phyloP scores from a whole-genome alignment of 2,113 vertebrate species.

The Emydura subglobosa region DNA sequence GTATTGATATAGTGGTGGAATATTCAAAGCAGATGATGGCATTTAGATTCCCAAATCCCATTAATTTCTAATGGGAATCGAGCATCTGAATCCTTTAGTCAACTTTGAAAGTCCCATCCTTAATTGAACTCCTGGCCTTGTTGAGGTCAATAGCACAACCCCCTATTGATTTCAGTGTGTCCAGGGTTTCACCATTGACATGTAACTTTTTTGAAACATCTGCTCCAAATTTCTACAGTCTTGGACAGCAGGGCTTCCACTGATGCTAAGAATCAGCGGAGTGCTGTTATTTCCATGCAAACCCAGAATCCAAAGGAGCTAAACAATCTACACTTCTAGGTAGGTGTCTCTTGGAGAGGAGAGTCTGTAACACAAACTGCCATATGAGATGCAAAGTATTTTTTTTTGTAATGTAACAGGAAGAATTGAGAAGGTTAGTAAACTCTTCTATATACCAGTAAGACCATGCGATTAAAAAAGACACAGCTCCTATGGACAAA shows the following conservation, averaged over 20 bases:
- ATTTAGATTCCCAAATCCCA: background rate
- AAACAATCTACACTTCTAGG: background rate
- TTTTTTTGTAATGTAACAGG: slow-evolving; percentile 12
- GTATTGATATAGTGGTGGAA: background rate
- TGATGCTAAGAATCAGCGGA: background rate
- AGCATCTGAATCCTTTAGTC: background rate
- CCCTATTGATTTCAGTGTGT: background rate
- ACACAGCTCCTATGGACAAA: background rate
- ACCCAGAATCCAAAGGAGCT: background rate
- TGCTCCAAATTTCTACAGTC: background rate
- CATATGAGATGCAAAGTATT: no score
- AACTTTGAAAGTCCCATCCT: background rate
- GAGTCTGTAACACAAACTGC: background rate
- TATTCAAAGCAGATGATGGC: background rate
- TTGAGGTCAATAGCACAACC: rapidly evolving
- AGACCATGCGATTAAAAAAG: background rate
- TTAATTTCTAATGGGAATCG: background rate
- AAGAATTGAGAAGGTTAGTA: slow-evolving; percentile 15
- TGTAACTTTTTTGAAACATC: background rate
- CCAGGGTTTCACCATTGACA: background rate
- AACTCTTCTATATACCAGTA: background rate
- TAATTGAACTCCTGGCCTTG: background rate
- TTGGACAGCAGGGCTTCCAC: background rate
- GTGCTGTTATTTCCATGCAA: rapidly evolving
- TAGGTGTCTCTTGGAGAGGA: background rate